Evolutionary conservation across 2,888 invertebrate genomes (phyloP).

Genomic region (Netelia virgata): DNA sequence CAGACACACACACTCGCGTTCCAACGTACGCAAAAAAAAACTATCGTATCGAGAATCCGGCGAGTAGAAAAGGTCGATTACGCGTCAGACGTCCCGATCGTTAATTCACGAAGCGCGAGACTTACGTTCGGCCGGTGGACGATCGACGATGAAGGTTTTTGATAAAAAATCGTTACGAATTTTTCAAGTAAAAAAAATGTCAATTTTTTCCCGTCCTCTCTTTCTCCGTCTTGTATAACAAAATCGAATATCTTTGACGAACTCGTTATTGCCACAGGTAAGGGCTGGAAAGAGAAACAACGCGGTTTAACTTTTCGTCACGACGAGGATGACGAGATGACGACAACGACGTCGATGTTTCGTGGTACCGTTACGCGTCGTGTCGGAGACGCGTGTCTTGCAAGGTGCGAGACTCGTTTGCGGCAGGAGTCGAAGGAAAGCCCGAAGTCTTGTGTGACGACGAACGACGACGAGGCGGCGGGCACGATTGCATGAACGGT

Average conservation of each 20-base stretch:
- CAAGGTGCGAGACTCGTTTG: conserved; percentile 85
- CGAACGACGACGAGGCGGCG: conserved; percentile 72
- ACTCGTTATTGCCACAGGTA: not conserved
- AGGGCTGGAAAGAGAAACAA: not conserved
- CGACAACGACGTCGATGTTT: conserved; percentile 5
- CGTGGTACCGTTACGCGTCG: conserved; percentile 17
- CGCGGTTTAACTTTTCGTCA: not conserved
- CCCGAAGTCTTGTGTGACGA: conserved; percentile 82
- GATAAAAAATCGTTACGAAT: not conserved
- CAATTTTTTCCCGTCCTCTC: not conserved
- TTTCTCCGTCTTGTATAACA: too few species aligned
- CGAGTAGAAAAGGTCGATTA: conserved; percentile 26
- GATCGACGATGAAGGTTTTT: not conserved
- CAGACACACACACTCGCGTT: conserved; percentile 30
- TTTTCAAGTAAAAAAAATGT: not conserved
- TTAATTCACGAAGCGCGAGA: not conserved
- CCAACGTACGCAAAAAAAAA: not conserved
- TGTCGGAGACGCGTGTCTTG: conserved; percentile 81
- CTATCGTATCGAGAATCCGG: not conserved
- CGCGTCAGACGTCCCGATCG: conserved; percentile 27
- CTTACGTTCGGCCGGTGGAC: conserved; percentile 14
- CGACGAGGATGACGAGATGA: not conserved
- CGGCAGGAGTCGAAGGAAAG: conserved; percentile 82
- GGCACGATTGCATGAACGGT: conserved; percentile 55
- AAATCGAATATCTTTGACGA: not conserved